Conservation (phyloP, 2,113 vertebrate species). For the Rhinogobius similis region DNA sequence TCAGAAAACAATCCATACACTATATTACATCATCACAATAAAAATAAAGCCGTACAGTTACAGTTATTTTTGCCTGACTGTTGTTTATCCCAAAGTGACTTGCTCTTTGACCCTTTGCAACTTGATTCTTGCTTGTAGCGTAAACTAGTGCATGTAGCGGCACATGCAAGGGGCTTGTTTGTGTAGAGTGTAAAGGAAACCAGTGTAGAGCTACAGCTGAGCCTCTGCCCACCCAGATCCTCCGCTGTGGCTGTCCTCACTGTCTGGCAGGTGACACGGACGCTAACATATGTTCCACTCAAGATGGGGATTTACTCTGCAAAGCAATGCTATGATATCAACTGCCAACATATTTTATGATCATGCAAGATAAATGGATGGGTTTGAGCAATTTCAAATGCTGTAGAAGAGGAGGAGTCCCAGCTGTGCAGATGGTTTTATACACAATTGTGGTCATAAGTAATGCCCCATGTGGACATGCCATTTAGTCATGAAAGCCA, state of each 20-base stretch:
- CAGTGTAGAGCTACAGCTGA: slow-evolving; percentile 38
- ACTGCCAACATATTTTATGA: slow-evolving; percentile 24
- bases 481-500: slow-evolving; percentile 52
- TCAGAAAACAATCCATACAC: slow-evolving; percentile 67
- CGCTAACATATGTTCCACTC: slow-evolving; percentile 65
- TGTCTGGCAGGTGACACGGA: slow-evolving; percentile 72
- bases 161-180: slow-evolving; percentile 38
- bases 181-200: slow-evolving; percentile 43
- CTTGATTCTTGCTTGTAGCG: slow-evolving; percentile 9
- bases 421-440: slow-evolving; percentile 53
- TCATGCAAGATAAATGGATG: slow-evolving; percentile 46
- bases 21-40: slow-evolving; percentile 67
- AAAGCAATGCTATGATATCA: slow-evolving; percentile 39
- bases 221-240: slow-evolving; percentile 59
- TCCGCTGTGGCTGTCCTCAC: slow-evolving; percentile 59
- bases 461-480: slow-evolving; percentile 45
- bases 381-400: slow-evolving; percentile 30
- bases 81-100: not conserved
- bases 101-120: slow-evolving; percentile 5
- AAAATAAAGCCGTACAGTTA: slow-evolving; percentile 31
- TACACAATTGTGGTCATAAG: slow-evolving; percentile 46
- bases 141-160: slow-evolving; percentile 28
- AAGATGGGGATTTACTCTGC: slow-evolving; percentile 67
- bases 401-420: slow-evolving; percentile 21
- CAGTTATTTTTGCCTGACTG: not conserved